Conservation (phyloP, 37 sponge, comb jelly and placozoan species). For the Bolinopsis microptera region DNA sequence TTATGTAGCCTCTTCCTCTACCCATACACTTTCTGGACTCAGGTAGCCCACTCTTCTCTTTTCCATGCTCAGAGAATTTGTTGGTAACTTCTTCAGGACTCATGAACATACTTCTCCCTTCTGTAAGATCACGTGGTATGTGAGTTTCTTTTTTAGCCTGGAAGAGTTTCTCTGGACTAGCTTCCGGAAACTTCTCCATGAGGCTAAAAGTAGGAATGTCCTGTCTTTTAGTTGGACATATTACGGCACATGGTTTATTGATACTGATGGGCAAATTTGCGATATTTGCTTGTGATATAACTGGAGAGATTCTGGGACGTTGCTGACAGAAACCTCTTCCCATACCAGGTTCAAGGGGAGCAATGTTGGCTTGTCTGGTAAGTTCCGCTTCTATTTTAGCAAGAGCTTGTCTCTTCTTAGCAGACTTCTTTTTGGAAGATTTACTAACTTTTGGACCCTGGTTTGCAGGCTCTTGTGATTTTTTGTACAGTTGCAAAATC, state of each 20-base stretch:
- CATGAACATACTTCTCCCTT: no score
- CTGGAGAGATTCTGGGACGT: neutral
- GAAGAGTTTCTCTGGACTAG: no score
- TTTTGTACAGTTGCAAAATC: neutral
- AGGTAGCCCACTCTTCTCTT: neutral
- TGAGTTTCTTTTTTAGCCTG: no score
- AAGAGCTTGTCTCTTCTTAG: neutral
- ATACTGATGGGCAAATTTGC: neutral
- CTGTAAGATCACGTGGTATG: no score
- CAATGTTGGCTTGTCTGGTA: neutral
- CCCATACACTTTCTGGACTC: no score
- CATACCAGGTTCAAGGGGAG: conserved; percentile 33
- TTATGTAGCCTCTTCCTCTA: neutral
- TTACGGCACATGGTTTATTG: conserved; percentile 11
- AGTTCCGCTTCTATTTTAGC: neutral
- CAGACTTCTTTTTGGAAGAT: neutral
- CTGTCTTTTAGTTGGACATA: neutral
- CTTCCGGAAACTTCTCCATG: no score
- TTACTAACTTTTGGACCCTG: neutral
- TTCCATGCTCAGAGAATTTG: neutral
- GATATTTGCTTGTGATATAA: neutral
- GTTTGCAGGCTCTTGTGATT: neutral
- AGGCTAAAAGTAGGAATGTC: no score
- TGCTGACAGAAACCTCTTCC: conserved; percentile 49
- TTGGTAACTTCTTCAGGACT: neutral